Evolutionary conservation across 2,888 invertebrate species (phyloP).

Genomic region (Schizaphis graminum): DNA sequence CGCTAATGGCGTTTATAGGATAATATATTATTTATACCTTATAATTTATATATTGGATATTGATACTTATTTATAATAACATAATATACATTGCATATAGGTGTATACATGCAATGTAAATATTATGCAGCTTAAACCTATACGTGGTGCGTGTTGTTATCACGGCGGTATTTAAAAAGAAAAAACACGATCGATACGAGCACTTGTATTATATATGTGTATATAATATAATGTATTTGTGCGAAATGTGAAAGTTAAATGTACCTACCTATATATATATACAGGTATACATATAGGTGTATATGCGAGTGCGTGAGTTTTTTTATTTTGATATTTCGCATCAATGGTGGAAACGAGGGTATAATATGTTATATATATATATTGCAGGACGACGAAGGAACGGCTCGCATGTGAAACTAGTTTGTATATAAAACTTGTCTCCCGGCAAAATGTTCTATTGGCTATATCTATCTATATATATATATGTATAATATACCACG

Average conservation of each 20-base stretch:
- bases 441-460: constrained; percentile 32
- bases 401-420: constrained; percentile 36
- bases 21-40: constrained; percentile 7
- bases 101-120: not conserved
- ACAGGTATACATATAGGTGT: not conserved
- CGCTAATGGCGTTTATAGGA: not conserved
- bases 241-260: constrained; percentile 19
- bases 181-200: constrained; percentile 26
- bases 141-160: constrained; percentile 20
- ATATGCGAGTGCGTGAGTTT: not conserved
- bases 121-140: not conserved
- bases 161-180: constrained; percentile 25
- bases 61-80: not conserved
- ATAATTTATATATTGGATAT: not conserved
- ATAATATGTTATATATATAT: not conserved
- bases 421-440: constrained; percentile 46
- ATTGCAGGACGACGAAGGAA: constrained; percentile 11
- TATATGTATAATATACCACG: not conserved
- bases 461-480: not conserved
- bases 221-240: not conserved
- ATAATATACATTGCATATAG: not conserved
- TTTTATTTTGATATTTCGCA: constrained; percentile 45
- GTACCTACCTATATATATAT: not conserved
- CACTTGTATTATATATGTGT: not conserved
- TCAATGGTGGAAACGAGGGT: constrained; percentile 57